phyloP scores from a whole-genome alignment of 2,113 vertebrate species.

The Melanerpes aurifrons region DNA sequence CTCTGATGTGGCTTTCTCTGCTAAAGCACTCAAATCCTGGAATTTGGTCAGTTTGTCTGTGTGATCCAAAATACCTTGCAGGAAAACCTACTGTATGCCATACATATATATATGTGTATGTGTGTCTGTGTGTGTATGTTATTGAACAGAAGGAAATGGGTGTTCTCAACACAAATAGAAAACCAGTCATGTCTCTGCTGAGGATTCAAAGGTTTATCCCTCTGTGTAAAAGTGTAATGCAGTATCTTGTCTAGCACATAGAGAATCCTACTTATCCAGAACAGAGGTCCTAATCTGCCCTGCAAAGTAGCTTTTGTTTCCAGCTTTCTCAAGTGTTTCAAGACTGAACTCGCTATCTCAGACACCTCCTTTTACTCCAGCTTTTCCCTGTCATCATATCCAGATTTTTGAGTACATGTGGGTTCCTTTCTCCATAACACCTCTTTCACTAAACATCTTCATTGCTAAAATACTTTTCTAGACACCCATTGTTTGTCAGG shows the following conservation, averaged over 20 bases:
- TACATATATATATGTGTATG: accelerated
- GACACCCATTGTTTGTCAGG: background rate
- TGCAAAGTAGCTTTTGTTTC: background rate
- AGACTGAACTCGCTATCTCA: background rate
- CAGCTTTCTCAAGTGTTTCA: background rate
- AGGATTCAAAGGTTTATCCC: background rate
- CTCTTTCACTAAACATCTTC: background rate
- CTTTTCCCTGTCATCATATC: background rate
- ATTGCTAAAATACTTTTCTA: background rate
- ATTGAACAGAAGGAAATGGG: background rate
- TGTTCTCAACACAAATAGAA: background rate
- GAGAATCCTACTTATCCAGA: background rate
- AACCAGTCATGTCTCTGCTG: background rate
- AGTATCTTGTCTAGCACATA: background rate
- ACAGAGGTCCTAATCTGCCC: background rate
- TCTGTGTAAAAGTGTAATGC: background rate
- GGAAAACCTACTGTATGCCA: background rate
- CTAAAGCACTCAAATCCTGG: background rate
- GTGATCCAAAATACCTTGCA: background rate
- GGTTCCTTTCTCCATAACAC: background rate
- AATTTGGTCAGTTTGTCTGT: background rate
- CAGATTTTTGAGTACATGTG: background rate
- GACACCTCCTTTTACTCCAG: background rate
- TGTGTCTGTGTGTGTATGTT: accelerated
- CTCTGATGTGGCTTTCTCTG: background rate